Conservation (phyloP, 2,113 vertebrate species). For the Sinocyclocheilus maitianheensis region DNA sequence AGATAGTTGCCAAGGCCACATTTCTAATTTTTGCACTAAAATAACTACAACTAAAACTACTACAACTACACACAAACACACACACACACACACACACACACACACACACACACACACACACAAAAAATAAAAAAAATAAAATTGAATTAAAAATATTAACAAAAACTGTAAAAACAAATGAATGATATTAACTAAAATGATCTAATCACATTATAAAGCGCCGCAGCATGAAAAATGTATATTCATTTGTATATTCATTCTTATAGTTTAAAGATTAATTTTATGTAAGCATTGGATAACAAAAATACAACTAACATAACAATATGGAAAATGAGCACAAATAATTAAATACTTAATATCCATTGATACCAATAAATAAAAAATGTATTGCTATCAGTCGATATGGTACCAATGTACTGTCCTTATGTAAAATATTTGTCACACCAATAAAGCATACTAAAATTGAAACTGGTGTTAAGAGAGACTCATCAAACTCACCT, state of each 20-base stretch:
- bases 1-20: too few relatives aligned
- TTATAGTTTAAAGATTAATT: background rate
- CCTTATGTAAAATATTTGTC: background rate
- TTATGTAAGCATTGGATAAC: background rate
- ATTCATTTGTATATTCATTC: background rate
- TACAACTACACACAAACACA: too few relatives aligned
- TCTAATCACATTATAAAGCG: background rate
- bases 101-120: too few relatives aligned
- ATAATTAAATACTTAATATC: background rate
- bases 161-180: background rate
- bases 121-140: too few relatives aligned
- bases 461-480: background rate
- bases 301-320: background rate
- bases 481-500: constrained; percentile 73
- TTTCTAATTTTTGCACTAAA: too few relatives aligned
- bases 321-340: background rate
- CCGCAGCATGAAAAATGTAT: background rate
- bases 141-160: background rate
- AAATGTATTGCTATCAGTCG: background rate
- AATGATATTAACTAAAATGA: background rate
- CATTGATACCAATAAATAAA: background rate
- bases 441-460: background rate
- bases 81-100: too few relatives aligned
- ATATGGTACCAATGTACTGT: background rate
- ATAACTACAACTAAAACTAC: too few relatives aligned